Conservation (phyloP, 2,797 vertebrate species). For the Poecilia gillii region DNA sequence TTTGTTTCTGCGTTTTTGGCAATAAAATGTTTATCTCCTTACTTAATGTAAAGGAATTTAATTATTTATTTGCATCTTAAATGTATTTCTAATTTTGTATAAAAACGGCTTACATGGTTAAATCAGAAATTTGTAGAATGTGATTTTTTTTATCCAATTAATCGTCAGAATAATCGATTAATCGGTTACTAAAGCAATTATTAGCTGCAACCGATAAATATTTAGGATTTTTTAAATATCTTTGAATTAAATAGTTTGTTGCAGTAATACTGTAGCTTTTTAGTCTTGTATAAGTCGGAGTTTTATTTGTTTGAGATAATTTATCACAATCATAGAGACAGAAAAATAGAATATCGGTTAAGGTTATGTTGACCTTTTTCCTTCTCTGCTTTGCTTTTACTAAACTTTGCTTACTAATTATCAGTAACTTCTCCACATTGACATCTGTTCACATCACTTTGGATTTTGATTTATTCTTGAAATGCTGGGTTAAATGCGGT, state of each 20-base stretch:
- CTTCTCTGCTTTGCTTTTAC: constrained; percentile 64
- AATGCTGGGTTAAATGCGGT: constrained; percentile 4
- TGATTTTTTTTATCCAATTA: too few relatives aligned
- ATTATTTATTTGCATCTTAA: too few relatives aligned
- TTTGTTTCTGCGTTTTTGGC: too few relatives aligned
- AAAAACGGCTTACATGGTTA: too few relatives aligned
- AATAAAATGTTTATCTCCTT: too few relatives aligned
- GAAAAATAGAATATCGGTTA: background rate
- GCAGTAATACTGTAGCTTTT: background rate
- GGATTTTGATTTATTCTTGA: background rate
- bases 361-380: constrained; percentile 23
- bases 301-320: background rate
- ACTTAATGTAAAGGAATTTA: too few relatives aligned
- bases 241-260: background rate
- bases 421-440: constrained; percentile 19
- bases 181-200: background rate
- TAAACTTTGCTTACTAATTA: constrained; percentile 67
- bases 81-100: too few relatives aligned
- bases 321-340: background rate
- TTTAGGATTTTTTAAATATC: too few relatives aligned
- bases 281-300: background rate
- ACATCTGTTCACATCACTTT: background rate
- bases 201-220: background rate
- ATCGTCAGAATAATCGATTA: too few relatives aligned
- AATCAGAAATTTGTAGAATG: too few relatives aligned